Evolutionary conservation across 1,140 invertebrate genomes (phyloP).

Genomic region (Lasaia peninsularis): DNA sequence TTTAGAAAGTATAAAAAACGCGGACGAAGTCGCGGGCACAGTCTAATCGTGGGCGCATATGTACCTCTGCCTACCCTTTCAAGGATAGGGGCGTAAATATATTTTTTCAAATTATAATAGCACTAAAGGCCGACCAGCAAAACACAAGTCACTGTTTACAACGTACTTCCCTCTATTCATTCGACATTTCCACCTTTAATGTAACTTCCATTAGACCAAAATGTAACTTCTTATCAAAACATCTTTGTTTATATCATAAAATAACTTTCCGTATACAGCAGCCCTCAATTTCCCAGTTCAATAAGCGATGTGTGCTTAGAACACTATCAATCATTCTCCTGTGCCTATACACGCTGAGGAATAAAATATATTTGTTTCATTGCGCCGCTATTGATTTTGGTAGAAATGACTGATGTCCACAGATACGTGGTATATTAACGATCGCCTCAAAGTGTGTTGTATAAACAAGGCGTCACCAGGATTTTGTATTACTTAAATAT

Average conservation of each 20-base stretch:
- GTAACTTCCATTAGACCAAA: conserved; percentile 12
- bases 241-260: conserved; percentile 24
- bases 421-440: conserved; percentile 23
- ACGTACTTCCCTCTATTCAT: conserved; percentile 46
- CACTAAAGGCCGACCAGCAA: too few species aligned
- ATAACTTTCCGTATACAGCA: conserved; percentile 30
- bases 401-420: conserved; percentile 45
- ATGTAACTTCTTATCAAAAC: conserved; percentile 22
- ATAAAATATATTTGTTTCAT: conserved; percentile 73
- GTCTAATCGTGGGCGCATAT: too few species aligned
- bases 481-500: neutral
- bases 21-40: too few species aligned
- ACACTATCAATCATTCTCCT: conserved; percentile 70
- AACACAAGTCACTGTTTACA: conserved; percentile 47
- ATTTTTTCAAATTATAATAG: too few species aligned
- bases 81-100: too few species aligned
- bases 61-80: too few species aligned
- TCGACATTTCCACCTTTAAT: conserved; percentile 14
- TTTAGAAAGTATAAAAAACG: too few species aligned
- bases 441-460: neutral
- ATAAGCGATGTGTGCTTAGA: conserved; percentile 65
- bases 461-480: neutral
- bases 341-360: conserved; percentile 58
- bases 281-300: conserved; percentile 49
- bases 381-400: conserved; percentile 65